Evolutionary conservation across 2,113 vertebrate genomes (phyloP).

Genomic region (Aleadryas rufinucha): DNA sequence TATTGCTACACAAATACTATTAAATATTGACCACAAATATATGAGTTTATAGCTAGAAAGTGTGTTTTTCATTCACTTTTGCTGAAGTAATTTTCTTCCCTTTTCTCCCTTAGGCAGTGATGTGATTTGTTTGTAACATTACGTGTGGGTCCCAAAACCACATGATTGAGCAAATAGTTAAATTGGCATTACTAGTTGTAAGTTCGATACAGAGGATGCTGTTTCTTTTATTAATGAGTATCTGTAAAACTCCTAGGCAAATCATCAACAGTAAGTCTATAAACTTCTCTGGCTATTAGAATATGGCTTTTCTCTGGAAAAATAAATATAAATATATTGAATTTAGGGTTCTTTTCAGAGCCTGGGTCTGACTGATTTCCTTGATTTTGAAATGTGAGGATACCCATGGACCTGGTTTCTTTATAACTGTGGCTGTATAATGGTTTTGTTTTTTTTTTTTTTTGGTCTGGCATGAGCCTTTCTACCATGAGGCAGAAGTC

Average conservation of each 20-base stretch:
- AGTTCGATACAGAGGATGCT: background rate
- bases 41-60: background rate
- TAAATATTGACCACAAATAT: conserved; percentile 3
- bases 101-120: background rate
- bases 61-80: background rate
- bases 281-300: background rate
- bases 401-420: background rate
- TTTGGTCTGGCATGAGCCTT: background rate
- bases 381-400: background rate
- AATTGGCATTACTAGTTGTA: background rate
- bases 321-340: background rate
- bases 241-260: background rate
- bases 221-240: background rate
- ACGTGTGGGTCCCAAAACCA: background rate
- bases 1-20: background rate
- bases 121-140: background rate
- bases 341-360: background rate
- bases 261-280: background rate
- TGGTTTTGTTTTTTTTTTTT: too few species aligned
- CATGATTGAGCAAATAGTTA: background rate
- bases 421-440: background rate
- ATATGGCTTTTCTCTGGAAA: background rate
- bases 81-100: background rate
- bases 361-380: background rate
- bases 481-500: background rate